Evolutionary conservation across 2,113 vertebrate species (phyloP), one percentile per base, ranked within the genome.

Genomic region (Heterotilapia buettikoferi): DNA sequence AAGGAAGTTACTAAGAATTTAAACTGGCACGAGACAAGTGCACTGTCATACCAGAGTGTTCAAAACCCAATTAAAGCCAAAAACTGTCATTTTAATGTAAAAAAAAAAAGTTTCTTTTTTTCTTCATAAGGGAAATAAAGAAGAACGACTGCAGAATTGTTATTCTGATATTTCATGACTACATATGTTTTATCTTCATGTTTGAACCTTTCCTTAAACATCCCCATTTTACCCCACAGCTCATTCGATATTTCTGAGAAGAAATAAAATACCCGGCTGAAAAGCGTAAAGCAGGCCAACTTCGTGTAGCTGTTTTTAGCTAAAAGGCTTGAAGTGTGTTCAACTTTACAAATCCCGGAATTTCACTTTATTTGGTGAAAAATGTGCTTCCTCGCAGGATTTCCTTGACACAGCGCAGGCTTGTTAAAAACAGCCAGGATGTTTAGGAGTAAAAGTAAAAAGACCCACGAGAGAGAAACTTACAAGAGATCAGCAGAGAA

Each of bases 401-500:
- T 76, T 82, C 9, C 76, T 88, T 19, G 76, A 89, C 63, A 7
- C 9, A 63, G 84, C 40, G n/a, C 14, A 54, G 57, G 78, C n/a
- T 84, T 38, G 54, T 61, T 66, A 73, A 66, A 92, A 90, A 84
- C 26, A 82, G 78, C 52, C 9, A 31, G 12, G 76, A 66, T 68
- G 56, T 83, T 86, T 29, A 73, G 56, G 29, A 88, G 86, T n/a
- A 57, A 87, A 84, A 79, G 66, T 79, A 86, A 93, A 90, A 91
- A 56, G 53, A 45, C 47, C 89, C 31, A 2, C 3, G 52, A 82
- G 84, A 86, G 78, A 53, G 43, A 33, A 85, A 91, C 86, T 92
- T 88, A 88, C 31, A 88, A 86, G 76, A 86, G 91, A 81, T 86
- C 73, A 66, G 57, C 84, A 50, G 80, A 73, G 78, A 88, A 59